A percentile compares a stretch with the other conserved stretches of the same genome.
phyloP scores from a whole-genome alignment of 2,888 invertebrate species.

The Cryptus armator region DNA sequence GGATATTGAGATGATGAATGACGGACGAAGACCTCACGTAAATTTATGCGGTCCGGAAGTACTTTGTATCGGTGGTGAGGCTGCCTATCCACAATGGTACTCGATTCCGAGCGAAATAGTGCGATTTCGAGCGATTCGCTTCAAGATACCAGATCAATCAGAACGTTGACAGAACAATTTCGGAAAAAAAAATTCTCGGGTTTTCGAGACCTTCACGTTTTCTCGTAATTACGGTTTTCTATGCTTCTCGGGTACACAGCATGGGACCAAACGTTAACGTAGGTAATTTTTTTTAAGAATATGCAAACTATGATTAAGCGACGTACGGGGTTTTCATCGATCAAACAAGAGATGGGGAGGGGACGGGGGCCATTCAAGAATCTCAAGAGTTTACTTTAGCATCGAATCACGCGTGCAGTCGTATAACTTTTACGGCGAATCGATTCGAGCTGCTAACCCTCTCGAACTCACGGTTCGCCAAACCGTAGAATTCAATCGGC shows the following conservation, averaged over 20 bases:
- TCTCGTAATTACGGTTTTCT: not conserved
- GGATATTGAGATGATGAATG: constrained; percentile 59
- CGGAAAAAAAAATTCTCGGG: too few species aligned
- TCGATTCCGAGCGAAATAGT: not conserved
- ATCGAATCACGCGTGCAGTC: constrained; percentile 15
- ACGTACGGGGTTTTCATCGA: constrained; percentile 28
- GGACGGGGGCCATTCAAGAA: constrained; percentile 15
- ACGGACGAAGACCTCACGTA: constrained; percentile 12
- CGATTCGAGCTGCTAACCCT: constrained; percentile 25
- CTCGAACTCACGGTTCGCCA: constrained; percentile 25
- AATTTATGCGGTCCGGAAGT: not conserved
- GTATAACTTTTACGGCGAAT: not conserved
- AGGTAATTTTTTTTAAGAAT: constrained; percentile 4
- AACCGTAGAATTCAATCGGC: constrained; percentile 38
- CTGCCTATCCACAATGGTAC: not conserved
- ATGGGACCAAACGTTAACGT: too few species aligned
- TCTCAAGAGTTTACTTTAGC: constrained; percentile 25
- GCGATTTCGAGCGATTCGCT: not conserved
- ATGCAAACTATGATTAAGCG: constrained; percentile 14
- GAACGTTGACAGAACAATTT: too few species aligned
- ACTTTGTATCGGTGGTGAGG: not conserved
- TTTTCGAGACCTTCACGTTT: too few species aligned
- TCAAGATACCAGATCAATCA: too few species aligned
- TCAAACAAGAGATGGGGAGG: constrained; percentile 27
- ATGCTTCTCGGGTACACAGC: too few species aligned